phyloP scores from a whole-genome alignment of 92 coral and sea anemone species.

The Muricea muricata region DNA sequence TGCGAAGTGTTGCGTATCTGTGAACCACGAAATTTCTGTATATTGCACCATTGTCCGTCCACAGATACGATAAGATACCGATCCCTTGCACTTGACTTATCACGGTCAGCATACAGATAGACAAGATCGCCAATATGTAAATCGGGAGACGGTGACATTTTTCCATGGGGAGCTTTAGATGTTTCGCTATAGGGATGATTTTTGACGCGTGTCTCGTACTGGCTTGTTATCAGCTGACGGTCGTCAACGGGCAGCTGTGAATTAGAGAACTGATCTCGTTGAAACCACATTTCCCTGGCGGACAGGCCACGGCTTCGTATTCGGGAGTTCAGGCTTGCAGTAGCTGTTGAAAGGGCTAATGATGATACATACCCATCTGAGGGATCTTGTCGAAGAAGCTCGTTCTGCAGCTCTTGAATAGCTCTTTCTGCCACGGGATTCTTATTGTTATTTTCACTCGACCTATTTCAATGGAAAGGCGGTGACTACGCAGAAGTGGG shows the following conservation, averaged over 20 bases:
- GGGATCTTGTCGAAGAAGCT: conserved; percentile 39
- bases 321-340: conserved; percentile 41
- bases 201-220: background rate
- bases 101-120: conserved; percentile 48
- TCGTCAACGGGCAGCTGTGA: conserved; percentile 40
- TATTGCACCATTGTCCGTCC: conserved; percentile 49
- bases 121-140: conserved; percentile 55
- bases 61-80: conserved; percentile 40
- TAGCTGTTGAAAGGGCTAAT: conserved; percentile 33
- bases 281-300: conserved; percentile 47
- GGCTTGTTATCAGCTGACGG: conserved; percentile 28
- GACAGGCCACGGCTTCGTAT: conserved; percentile 39
- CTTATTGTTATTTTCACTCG: conserved; percentile 35
- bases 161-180: conserved; percentile 1
- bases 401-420: conserved; percentile 32
- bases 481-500: conserved; percentile 21
- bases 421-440: conserved; percentile 46
- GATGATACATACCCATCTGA: background rate
- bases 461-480: conserved; percentile 27
- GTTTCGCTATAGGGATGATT: conserved; percentile 37
- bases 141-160: conserved; percentile 1
- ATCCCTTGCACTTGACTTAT: conserved; percentile 48
- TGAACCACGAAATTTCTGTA: conserved; percentile 35
- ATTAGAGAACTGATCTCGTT: conserved; percentile 47
- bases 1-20: conserved; percentile 36